Evolutionary conservation across 2,113 vertebrate species (phyloP).

Genomic region (Tachuris rubrigastra): DNA sequence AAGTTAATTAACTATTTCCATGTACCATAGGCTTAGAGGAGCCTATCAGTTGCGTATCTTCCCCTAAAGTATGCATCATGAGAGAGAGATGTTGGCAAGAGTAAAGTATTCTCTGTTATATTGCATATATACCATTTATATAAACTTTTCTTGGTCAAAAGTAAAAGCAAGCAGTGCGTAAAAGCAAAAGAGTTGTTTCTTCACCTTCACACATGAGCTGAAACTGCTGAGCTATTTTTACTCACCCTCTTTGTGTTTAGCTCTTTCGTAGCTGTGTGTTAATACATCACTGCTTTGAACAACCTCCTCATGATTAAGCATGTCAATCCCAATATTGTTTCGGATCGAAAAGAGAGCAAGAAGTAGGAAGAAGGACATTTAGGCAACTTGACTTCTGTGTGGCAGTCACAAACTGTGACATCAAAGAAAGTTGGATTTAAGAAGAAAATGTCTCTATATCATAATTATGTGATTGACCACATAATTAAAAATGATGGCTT

Average conservation of each 20-base stretch:
- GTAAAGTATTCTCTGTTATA: not conserved
- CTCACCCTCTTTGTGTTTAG: not conserved
- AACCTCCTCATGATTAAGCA: not conserved
- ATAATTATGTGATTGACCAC: not conserved
- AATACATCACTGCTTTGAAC: not conserved
- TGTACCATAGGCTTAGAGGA: not conserved
- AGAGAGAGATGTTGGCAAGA: not conserved
- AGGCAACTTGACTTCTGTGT: not conserved
- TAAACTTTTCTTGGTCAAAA: not conserved
- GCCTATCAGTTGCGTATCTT: not conserved
- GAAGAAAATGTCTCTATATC: not conserved
- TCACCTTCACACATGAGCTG: not conserved
- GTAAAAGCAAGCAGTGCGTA: not conserved
- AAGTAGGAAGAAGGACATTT: not conserved
- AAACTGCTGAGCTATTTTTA: not conserved
- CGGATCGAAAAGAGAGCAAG: not conserved
- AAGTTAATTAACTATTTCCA: not conserved
- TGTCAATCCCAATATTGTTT: not conserved
- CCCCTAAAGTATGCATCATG: not conserved
- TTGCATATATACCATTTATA: not conserved
- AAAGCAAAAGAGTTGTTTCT: not conserved
- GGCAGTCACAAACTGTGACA: not conserved
- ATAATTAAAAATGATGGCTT: not conserved
- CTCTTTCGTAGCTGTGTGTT: not conserved
- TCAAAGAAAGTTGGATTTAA: not conserved